Evolutionary conservation across 2,797 vertebrate genomes (phyloP).

Genomic region (Coccyzus lansbergi): DNA sequence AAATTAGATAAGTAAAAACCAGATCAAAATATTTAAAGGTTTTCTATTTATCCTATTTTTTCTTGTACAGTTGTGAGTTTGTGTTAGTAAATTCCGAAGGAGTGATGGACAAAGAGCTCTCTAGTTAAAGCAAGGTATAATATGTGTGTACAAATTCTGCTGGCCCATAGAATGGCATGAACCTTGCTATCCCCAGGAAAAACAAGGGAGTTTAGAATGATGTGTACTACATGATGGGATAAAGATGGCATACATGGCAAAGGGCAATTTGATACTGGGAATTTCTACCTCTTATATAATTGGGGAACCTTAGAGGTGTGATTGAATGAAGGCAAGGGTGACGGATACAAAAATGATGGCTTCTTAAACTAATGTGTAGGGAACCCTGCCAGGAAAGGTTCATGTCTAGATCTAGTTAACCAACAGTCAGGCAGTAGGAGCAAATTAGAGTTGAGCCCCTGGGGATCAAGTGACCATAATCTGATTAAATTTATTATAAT

Average conservation of each 20-base stretch:
- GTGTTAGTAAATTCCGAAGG: neutral
- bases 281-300: slow-evolving; percentile 38
- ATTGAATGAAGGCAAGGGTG: slow-evolving; percentile 62
- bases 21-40: neutral
- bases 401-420: slow-evolving; percentile 69
- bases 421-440: slow-evolving; percentile 56
- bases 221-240: neutral
- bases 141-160: neutral
- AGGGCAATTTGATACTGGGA: neutral
- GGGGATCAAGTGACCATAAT: slow-evolving; percentile 64
- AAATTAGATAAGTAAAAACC: neutral
- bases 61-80: neutral
- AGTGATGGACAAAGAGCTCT: neutral
- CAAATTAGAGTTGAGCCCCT: slow-evolving; percentile 70
- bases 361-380: slow-evolving; percentile 72
- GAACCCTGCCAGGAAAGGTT: slow-evolving; percentile 75
- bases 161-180: neutral
- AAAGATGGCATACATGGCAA: slow-evolving; percentile 50
- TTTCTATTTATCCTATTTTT: neutral
- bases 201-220: neutral
- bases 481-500: slow-evolving; percentile 75
- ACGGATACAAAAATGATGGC: slow-evolving; percentile 69
- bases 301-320: slow-evolving; percentile 61
- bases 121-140: neutral
- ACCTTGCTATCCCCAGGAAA: neutral